Conservation (phyloP, 2,888 invertebrate genomes). For the Arctia plantaginis region DNA sequence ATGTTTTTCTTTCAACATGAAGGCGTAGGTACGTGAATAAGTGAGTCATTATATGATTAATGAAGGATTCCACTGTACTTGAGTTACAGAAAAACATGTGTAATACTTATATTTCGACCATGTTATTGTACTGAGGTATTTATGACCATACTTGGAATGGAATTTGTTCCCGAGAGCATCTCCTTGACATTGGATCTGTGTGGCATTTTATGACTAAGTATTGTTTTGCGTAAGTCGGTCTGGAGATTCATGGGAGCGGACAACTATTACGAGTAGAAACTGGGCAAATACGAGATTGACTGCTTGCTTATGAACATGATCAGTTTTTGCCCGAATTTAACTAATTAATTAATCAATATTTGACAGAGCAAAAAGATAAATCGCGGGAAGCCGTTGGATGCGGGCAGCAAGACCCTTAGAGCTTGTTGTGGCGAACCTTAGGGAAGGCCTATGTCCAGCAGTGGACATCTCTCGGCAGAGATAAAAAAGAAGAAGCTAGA, state of each 20-base stretch:
- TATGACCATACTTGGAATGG: conserved; percentile 5
- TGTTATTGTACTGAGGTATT: conserved; percentile 2
- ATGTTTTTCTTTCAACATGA: background rate
- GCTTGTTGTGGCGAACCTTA: no score
- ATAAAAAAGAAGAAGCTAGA: no score
- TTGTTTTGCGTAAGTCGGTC: background rate
- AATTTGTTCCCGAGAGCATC: background rate
- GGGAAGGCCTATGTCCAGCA: no score
- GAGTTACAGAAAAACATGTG: conserved; percentile 1
- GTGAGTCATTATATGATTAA: conserved; percentile 8
- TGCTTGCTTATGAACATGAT: background rate
- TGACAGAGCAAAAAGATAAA: no score
- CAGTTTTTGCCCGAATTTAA: background rate
- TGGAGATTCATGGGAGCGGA: background rate
- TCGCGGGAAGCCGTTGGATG: no score
- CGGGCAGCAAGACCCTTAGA: no score
- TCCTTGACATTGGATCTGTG: conserved; percentile 5
- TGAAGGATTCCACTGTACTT: conserved; percentile 11
- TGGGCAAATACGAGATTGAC: background rate
- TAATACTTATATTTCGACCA: conserved; percentile 7
- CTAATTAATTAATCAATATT: no score
- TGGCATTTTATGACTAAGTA: conserved; percentile 9
- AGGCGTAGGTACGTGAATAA: background rate
- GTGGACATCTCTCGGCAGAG: no score
- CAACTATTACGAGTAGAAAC: background rate